Evolutionary conservation across 2,888 invertebrate species (phyloP).

Genomic region (Luffia ferchaultella): DNA sequence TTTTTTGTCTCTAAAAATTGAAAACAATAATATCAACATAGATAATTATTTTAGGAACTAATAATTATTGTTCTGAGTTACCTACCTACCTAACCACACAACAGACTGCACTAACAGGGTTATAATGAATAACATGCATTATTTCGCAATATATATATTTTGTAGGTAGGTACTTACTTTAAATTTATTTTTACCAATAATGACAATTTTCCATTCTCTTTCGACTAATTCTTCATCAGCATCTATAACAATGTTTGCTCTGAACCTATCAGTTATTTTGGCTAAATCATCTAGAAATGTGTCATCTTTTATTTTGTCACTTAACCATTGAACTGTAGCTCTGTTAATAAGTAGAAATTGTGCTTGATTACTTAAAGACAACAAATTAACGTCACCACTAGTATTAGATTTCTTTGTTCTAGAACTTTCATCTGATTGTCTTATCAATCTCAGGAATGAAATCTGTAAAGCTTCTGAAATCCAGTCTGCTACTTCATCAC

Average conservation of each 20-base stretch:
- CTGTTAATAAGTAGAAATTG: conserved; percentile 85
- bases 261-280: conserved; percentile 78
- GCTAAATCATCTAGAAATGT: conserved; percentile 58
- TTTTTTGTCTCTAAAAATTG: too few species aligned
- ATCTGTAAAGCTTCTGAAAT: conserved; percentile 74
- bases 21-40: too few species aligned
- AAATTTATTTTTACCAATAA: conserved; percentile 72
- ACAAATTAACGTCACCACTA: conserved; percentile 26
- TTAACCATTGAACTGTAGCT: conserved; percentile 79
- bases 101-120: too few species aligned
- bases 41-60: too few species aligned
- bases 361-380: conserved; percentile 82
- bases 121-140: too few species aligned
- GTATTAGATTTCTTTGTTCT: conserved; percentile 32
- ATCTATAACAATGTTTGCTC: conserved; percentile 89
- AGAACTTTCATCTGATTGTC: conserved; percentile 56
- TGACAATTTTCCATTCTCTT: conserved; percentile 71
- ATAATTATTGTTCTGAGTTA: too few species aligned
- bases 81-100: too few species aligned
- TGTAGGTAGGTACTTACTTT: conserved; percentile 65
- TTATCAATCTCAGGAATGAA: conserved; percentile 74
- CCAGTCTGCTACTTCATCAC: conserved; percentile 83
- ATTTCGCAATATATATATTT: too few species aligned
- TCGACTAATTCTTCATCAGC: conserved; percentile 80
- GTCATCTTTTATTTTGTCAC: conserved; percentile 63